Conservation (phyloP, 2,888 invertebrate genomes). For the Stomorhina lunata region DNA sequence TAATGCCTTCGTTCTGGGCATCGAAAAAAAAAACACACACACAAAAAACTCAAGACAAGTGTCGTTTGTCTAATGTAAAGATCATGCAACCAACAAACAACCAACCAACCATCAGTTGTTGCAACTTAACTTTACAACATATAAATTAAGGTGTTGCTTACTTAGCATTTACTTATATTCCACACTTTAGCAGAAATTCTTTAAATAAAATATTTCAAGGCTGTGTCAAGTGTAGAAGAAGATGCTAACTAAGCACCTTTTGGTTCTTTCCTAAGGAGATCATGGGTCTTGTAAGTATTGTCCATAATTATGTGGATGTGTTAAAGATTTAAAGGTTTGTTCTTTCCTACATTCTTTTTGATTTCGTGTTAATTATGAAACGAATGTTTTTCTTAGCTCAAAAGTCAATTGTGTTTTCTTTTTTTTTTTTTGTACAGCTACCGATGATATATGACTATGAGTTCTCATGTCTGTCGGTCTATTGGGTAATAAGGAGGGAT, state of each 20-base stretch:
- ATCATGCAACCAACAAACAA: conserved; percentile 43
- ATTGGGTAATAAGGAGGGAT: not conserved
- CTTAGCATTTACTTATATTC: conserved; percentile 57
- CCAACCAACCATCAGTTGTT: conserved; percentile 18
- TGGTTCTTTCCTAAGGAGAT: not conserved
- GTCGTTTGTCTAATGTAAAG: conserved; percentile 61
- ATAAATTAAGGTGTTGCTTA: conserved; percentile 47
- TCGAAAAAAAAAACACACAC: not conserved
- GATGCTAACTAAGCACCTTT: not conserved
- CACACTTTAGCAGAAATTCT: conserved; percentile 7
- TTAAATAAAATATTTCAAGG: not conserved
- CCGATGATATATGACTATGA: conserved; percentile 23
- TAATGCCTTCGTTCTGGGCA: too few species aligned
- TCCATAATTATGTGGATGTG: too few species aligned
- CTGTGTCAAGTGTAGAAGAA: not conserved
- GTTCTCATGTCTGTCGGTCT: not conserved
- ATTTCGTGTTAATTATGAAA: not conserved
- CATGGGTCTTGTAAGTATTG: conserved; percentile 30
- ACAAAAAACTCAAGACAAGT: conserved; percentile 43
- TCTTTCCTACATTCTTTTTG: not conserved
- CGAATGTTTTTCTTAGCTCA: conserved; percentile 10
- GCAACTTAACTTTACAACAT: conserved; percentile 12
- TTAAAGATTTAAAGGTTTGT: conserved; percentile 47
- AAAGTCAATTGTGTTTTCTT: conserved; percentile 47
- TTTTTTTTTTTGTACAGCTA: too few species aligned